phyloP scores from a whole-genome alignment of 1,140 invertebrate species.

The Brachionus paranguensis region DNA sequence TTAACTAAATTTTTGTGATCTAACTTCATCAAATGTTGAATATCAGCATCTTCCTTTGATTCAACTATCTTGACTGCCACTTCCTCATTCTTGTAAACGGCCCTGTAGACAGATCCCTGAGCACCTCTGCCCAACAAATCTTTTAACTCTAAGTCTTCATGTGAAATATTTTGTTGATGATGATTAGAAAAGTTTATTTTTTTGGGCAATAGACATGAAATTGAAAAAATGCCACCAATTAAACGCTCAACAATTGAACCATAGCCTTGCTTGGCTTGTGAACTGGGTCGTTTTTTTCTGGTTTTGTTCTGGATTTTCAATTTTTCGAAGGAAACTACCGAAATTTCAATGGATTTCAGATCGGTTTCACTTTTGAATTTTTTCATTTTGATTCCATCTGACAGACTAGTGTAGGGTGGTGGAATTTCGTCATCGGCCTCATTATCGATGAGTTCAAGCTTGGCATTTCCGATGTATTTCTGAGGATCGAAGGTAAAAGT shows the following conservation, averaged over 20 bases:
- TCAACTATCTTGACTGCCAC: conserved; percentile 94
- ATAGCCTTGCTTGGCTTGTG: not conserved
- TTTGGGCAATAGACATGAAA: not conserved
- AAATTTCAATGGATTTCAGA: not conserved
- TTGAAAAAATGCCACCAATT: not conserved
- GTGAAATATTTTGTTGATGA: conserved; percentile 82
- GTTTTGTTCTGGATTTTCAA: not conserved
- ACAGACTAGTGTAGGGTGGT: not conserved
- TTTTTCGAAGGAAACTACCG: not conserved
- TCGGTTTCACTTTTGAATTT: not conserved
- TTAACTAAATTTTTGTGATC: conserved; percentile 94
- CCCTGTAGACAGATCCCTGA: conserved; percentile 89
- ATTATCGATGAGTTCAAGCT: not conserved
- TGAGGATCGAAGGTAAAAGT: not conserved
- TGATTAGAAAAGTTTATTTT: not conserved
- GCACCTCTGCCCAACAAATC: conserved; percentile 89
- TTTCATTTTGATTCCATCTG: not conserved
- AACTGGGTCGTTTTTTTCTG: not conserved
- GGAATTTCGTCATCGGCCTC: not conserved
- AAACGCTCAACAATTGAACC: not conserved
- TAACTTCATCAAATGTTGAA: conserved; percentile 82
- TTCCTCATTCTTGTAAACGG: conserved; percentile 62
- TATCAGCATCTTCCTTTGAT: conserved; percentile 73
- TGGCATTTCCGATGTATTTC: not conserved
- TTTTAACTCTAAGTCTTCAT: conserved; percentile 81